Evolutionary conservation across 2,797 vertebrate species (phyloP), one percentile per base, ranked within the genome.

Genomic region (Synanceia verrucosa): DNA sequence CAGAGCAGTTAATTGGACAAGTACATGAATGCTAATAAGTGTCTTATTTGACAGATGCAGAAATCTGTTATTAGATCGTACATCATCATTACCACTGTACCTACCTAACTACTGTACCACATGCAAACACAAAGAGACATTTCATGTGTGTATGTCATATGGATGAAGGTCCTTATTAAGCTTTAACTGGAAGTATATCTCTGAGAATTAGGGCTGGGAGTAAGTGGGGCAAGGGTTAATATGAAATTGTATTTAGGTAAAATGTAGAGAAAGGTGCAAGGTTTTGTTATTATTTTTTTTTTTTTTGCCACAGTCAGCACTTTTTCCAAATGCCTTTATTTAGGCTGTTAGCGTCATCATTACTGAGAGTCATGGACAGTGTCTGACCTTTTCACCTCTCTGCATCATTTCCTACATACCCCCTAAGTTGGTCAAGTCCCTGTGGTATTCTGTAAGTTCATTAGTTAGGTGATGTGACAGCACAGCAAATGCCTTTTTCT

Each of bases 41-140:
- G 79, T 82, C 65, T 86, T 75, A 87, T 81, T 80, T 85, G 80
- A 90, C 86, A 86, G 84, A 85, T 58, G 78, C 67, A 82, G 71
- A 86, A 86, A 83, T 86, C 36, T 84, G 82, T 86, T 89, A 89
- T 89, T 86, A 87, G 84, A 85, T 80, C 65, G 46, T 84, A 86
- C 83, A 88, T 89, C 84, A 88, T 89, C 84, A 89, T 91, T 90
- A 88, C 60, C n/a, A n/a, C n/a, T n/a, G n/a, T n/a, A n/a, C 76
- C 75, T 65, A n/a, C n/a, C 69, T 83, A 82, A 82, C 78, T 77
- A 79, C 73, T 82, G 65, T 67, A 83, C 71, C 73, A 72, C 33
- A 18, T 57, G 60, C 48, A 62, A 81, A 50, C 28, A 14, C 11
- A 0, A 87, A 87, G 63, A 73, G 62, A 70, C 66, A 83, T 79